Evolutionary conservation across 2,888 invertebrate genomes (phyloP).

Genomic region (Lycia hirtaria): DNA sequence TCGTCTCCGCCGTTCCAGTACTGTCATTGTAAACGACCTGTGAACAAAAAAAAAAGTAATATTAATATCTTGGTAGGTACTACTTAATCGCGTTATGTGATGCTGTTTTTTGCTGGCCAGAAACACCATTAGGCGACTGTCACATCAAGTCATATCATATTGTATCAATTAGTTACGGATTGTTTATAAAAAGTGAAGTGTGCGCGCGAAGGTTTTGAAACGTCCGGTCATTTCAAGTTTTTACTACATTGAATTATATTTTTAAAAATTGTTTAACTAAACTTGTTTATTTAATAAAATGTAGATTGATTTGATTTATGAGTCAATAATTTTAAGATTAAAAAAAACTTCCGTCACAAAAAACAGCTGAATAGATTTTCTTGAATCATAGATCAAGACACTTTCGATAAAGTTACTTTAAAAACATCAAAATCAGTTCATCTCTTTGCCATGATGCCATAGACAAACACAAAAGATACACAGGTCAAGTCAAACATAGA

Average conservation of each 20-base stretch:
- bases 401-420: neutral
- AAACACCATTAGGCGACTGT: slow-evolving; percentile 47
- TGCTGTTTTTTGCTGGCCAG: slow-evolving; percentile 38
- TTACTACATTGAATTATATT: neutral
- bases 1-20: slow-evolving; percentile 62
- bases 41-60: slow-evolving; percentile 56
- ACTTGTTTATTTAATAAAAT: too few relatives aligned
- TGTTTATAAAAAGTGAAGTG: slow-evolving; percentile 40
- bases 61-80: slow-evolving; percentile 31
- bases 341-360: too few relatives aligned
- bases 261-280: too few relatives aligned
- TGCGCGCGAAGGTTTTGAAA: slow-evolving; percentile 41
- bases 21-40: slow-evolving; percentile 80
- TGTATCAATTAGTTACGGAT: slow-evolving; percentile 42
- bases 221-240: slow-evolving; percentile 23
- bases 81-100: slow-evolving; percentile 28
- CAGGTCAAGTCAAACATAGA: too few relatives aligned
- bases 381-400: too few relatives aligned
- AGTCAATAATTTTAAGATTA: too few relatives aligned
- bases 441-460: too few relatives aligned
- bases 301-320: too few relatives aligned
- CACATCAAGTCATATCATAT: slow-evolving; percentile 47
- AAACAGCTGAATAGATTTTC: too few relatives aligned
- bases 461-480: too few relatives aligned
- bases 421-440: too few relatives aligned